A percentile compares a stretch with the other conserved stretches of the same genome.
phyloP scores from a whole-genome alignment of 2,113 vertebrate species.

The Speoplatyrhinus poulsoni region DNA sequence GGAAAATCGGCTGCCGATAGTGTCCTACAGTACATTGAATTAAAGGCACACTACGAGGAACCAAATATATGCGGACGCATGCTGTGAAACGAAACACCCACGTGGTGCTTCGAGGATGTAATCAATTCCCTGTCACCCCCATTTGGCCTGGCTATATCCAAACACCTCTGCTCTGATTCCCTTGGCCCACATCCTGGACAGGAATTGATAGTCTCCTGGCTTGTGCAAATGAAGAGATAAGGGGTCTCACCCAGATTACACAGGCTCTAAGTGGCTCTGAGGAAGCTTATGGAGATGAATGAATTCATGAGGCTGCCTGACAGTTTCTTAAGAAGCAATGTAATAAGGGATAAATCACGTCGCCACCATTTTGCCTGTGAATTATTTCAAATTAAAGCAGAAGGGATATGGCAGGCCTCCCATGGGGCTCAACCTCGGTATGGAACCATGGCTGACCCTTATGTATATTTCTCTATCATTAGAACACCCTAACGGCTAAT shows the following conservation, averaged over 20 bases:
- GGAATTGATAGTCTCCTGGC: conserved; percentile 69
- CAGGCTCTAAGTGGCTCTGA: conserved; percentile 69
- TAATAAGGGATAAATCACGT: conserved; percentile 74
- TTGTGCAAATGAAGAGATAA: conserved; percentile 76
- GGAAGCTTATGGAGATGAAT: conserved; percentile 77
- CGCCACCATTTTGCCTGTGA: conserved; percentile 62
- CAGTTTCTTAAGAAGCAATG: conserved; percentile 71
- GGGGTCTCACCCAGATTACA: conserved; percentile 73
- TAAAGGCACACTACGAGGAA: conserved; percentile 42
- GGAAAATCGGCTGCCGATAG: conserved; percentile 59
- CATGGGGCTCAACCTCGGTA: conserved; percentile 37
- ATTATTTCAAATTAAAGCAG: conserved; percentile 65
- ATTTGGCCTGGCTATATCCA: conserved; percentile 46
- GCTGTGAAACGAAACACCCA: conserved; percentile 52
- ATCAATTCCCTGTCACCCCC: conserved; percentile 44
- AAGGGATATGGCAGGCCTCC: conserved; percentile 57
- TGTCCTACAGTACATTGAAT: conserved; percentile 39
- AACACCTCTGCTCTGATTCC: conserved; percentile 66
- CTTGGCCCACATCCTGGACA: conserved; percentile 57
- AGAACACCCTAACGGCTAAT: conserved; percentile 46
- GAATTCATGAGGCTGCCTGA: conserved; percentile 71
- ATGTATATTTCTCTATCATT: conserved; percentile 63
- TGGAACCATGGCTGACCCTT: conserved; percentile 43
- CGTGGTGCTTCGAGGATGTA: conserved; percentile 26
- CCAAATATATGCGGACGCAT: conserved; percentile 41